Evolutionary conservation across 2,888 invertebrate species (phyloP), one percentile per base, ranked within the genome.

Genomic region (Rotaria magnacalcarata): DNA sequence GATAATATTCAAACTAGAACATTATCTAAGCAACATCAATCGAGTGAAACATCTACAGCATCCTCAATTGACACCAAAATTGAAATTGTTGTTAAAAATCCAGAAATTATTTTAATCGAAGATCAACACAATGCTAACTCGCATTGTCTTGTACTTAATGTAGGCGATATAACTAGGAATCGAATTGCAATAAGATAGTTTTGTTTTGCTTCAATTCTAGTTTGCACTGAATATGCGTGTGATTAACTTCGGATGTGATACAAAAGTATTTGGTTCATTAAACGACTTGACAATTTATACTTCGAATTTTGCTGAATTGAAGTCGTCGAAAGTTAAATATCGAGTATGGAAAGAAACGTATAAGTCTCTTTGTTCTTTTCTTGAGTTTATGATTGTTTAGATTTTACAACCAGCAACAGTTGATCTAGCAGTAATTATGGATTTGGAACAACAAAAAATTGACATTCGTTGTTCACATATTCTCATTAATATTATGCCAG

Each of bases 61-160:
- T 52, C 52, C 14, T 0, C 16, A 14, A 16, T 50, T 58, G 85
- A 87, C 24, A 85, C 93, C 93, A 92, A 94, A 0, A 91, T 95
- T 52, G 94, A 94, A 89, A 91, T 96, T 52, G 94, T 94, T 89
- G 92, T 96, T 10, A 95, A 96, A 89, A 94, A 96, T 80, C 91
- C 91, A 41, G 97, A 98, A 90, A 95, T 98, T 87, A 94, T 96
- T 86, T 92, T 97, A 41, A 95, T 97, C 3, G 96, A 97, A 91
- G 94, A 94, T 88, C 93, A 96, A 89, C 90, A 89, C 88, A 90
- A 90, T 88, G 93, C 94, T 75, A 93, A 56, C 10, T 84, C 96
- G 16, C 95, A 95, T 89, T 96, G 96, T 1, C 93, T 98, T 87
- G 94, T 98, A 87, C 88, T 91, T 7, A 89, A 90, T 91, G 96